Evolutionary conservation across 2,113 vertebrate species (phyloP).

Genomic region (Thermophis baileyi): DNA sequence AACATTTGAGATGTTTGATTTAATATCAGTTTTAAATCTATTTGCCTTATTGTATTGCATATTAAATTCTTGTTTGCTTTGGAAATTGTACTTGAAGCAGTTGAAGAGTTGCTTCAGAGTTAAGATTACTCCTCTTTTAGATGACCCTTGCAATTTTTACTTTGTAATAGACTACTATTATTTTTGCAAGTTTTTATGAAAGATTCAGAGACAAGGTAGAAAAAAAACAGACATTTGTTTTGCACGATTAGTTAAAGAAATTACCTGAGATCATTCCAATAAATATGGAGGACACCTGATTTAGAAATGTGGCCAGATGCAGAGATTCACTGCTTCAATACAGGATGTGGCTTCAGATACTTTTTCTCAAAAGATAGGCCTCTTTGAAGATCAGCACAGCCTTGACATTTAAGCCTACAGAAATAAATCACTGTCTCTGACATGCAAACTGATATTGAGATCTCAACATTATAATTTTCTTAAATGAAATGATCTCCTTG

Average conservation of each 20-base stretch:
- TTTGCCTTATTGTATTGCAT: not conserved
- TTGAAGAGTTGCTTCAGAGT: not conserved
- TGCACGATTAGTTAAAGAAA: not conserved
- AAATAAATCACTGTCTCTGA: not conserved
- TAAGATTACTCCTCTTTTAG: not conserved
- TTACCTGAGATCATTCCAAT: not conserved
- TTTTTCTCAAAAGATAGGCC: not conserved
- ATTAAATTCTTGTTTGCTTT: not conserved
- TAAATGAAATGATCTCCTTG: conserved; percentile 35
- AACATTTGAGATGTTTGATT: not conserved
- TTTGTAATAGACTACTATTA: not conserved
- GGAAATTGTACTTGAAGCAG: not conserved
- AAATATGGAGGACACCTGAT: not conserved
- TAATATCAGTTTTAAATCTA: not conserved
- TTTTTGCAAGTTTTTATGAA: not conserved
- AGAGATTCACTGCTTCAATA: not conserved
- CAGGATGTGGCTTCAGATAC: not conserved
- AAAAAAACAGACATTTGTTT: not conserved
- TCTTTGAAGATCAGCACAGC: not conserved
- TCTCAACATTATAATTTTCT: conserved; percentile 17
- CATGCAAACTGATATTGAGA: not conserved
- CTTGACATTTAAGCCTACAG: not conserved
- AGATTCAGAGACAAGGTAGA: not conserved
- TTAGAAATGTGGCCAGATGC: not conserved
- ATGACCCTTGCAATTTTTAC: not conserved